A percentile compares a stretch with the other conserved stretches of the same genome.
These are phyloP conservation scores for Dasyurus viverrinus DNA, from an alignment of 2,113 vertebrate species.

Conservation along the genomic window DNA sequence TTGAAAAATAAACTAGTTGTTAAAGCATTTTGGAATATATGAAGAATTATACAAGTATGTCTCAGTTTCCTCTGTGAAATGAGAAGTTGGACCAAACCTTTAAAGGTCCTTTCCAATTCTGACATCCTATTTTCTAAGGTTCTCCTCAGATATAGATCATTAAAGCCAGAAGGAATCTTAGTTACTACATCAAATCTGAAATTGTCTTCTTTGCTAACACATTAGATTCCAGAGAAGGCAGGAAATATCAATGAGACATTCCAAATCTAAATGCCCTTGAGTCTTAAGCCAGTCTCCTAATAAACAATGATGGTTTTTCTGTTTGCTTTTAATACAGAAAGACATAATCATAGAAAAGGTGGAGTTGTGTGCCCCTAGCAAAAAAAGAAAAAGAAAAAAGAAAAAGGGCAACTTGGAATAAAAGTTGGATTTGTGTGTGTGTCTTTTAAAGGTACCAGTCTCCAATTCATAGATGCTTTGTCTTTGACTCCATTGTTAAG, in stretches of 20 bases:
- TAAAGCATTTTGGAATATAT: not conserved
- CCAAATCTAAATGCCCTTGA: too few species aligned
- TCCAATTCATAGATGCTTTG: not conserved
- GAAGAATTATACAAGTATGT: not conserved
- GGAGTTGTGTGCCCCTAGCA: constrained; percentile 7
- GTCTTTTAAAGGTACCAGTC: not conserved
- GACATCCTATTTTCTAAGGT: not conserved
- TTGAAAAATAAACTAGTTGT: not conserved
- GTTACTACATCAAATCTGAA: not conserved
- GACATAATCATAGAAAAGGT: not conserved
- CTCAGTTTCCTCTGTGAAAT: not conserved
- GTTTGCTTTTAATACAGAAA: not conserved
- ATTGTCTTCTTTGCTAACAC: accelerated
- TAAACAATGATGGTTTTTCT: not conserved
- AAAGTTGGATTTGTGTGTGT: not conserved
- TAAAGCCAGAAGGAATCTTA: not conserved
- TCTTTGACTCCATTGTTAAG: not conserved
- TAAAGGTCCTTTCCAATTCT: not conserved
- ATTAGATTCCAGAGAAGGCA: not conserved
- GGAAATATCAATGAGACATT: not conserved
- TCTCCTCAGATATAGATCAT: not conserved
- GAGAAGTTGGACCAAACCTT: not conserved
- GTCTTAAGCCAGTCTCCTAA: not conserved
- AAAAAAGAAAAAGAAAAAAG: not conserved
- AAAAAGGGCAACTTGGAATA: not conserved